Evolutionary conservation across 2,113 vertebrate genomes (phyloP), one percentile per base, ranked within the genome.

Genomic region (Calyptomena viridis): DNA sequence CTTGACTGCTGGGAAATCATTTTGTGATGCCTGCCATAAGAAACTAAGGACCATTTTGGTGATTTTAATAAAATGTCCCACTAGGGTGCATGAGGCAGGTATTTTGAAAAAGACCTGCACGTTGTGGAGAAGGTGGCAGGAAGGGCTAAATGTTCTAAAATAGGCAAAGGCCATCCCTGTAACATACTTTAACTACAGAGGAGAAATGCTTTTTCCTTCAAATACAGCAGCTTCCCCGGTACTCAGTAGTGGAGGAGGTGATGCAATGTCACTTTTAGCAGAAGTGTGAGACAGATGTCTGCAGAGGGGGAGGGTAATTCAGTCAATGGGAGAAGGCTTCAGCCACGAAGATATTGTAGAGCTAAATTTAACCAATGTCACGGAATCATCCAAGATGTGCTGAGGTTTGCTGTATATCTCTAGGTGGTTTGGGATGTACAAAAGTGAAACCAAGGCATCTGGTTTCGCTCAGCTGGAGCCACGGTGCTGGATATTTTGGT

Each of bases 21-120:
- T 84, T 71, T 30, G 35, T 64, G 25, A 14, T 71, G 17, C 31
- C 42, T 49, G 28, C 71, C 33, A 27, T 39, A 68, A 84, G 76
- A 93, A 77, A 55, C 35, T 31, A 80, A 66, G 31, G 52, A 52
- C n/a, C 23, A 2, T 53, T 90, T 73, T 67, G 47, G 39, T 67
- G 0, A 35, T 90, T 74, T 72, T 56, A 77, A 33, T 80, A 44
- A 62, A 72, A 81, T 25, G 84, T 8, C 39, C 13, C 19, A 37
- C 12, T 0, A 0, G 30, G 7, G 1, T 33, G 18, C 19, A 22
- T 23, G 55, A 90, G 52, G 12, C 2, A 4, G 25, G 7, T 11
- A 11, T 78, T 95, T 63, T 77, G 76, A 89, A 67, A 53, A 73
- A 39, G 47, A 88, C 28, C 49, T 78, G 33, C 40, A 64, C 9